Evolutionary conservation across 2,113 vertebrate species (phyloP).

Genomic region (Bufo gargarizans): DNA sequence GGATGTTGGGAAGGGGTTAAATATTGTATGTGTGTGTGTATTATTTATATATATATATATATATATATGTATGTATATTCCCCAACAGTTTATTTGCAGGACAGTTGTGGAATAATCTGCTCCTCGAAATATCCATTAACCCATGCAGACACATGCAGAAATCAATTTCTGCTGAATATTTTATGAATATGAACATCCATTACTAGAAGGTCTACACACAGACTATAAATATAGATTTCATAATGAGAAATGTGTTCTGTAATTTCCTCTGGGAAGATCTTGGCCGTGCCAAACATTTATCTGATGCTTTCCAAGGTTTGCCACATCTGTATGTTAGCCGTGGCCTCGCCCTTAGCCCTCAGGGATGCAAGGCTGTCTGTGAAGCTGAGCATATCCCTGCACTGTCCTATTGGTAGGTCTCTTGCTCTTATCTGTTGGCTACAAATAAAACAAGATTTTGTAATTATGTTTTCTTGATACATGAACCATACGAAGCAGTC

Average conservation of each 20-base stretch:
- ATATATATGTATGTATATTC: no score
- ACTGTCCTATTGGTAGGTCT: neutral
- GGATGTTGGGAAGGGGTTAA: no score
- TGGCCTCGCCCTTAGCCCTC: neutral
- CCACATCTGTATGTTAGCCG: conserved; percentile 31
- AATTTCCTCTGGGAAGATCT: conserved; percentile 44
- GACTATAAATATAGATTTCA: conserved; percentile 53
- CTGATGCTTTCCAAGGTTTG: conserved; percentile 48
- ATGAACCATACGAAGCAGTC: no score
- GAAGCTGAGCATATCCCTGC: neutral
- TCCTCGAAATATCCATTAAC: conserved; percentile 34
- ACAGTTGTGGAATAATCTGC: conserved; percentile 12
- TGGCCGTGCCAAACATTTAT: conserved; percentile 24
- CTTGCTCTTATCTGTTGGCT: neutral
- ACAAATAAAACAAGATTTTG: neutral
- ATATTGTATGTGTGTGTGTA: no score
- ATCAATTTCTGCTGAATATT: conserved; percentile 56
- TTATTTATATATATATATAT: no score
- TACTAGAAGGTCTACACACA: conserved; percentile 43
- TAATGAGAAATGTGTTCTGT: conserved; percentile 42
- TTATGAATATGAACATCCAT: conserved; percentile 57
- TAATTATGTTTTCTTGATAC: no score
- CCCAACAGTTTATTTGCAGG: neutral
- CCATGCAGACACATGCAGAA: conserved; percentile 29
- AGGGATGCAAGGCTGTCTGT: neutral